Conservation (phyloP, 1,140 invertebrate species). For the Dinoponera quadriceps region DNA sequence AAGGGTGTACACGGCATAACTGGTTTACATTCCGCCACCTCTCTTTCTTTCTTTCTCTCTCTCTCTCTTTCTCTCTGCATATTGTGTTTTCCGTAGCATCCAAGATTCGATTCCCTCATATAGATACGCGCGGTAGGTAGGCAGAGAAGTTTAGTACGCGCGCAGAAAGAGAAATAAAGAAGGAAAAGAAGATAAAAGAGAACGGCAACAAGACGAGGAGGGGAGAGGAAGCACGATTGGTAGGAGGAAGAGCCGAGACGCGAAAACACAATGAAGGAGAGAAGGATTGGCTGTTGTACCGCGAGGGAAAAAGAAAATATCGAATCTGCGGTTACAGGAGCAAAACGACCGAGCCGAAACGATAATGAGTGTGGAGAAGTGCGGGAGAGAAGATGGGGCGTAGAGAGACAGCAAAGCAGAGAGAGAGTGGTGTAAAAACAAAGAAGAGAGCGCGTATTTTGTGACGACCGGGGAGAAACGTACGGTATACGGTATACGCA, state of each 20-base stretch:
- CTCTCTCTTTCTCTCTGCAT: background rate
- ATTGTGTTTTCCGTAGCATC: constrained; percentile 69
- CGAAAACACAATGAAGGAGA: constrained; percentile 54
- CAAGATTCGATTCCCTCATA: constrained; percentile 49
- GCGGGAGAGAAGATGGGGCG: constrained; percentile 30
- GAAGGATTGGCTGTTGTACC: constrained; percentile 49
- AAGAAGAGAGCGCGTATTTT: constrained; percentile 26
- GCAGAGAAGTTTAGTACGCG: constrained; percentile 42
- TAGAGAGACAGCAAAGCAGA: constrained; percentile 49
- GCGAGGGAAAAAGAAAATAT: constrained; percentile 44
- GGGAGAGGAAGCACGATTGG: constrained; percentile 44
- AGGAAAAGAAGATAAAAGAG: too few species aligned
- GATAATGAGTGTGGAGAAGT: constrained; percentile 51
- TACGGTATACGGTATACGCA: background rate
- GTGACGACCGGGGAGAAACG: background rate
- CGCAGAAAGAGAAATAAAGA: constrained; percentile 48
- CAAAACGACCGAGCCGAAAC: constrained; percentile 42
- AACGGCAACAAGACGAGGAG: constrained; percentile 35
- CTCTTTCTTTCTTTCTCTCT: constrained; percentile 43
- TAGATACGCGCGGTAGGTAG: constrained; percentile 62
- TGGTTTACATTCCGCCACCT: constrained; percentile 81
- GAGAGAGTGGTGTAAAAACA: constrained; percentile 7
- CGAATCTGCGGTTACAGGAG: constrained; percentile 47
- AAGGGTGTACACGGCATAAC: constrained; percentile 79
- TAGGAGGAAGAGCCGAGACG: constrained; percentile 42